phyloP scores from a whole-genome alignment of 2,797 vertebrate species.

The Phalloptychus januarius region DNA sequence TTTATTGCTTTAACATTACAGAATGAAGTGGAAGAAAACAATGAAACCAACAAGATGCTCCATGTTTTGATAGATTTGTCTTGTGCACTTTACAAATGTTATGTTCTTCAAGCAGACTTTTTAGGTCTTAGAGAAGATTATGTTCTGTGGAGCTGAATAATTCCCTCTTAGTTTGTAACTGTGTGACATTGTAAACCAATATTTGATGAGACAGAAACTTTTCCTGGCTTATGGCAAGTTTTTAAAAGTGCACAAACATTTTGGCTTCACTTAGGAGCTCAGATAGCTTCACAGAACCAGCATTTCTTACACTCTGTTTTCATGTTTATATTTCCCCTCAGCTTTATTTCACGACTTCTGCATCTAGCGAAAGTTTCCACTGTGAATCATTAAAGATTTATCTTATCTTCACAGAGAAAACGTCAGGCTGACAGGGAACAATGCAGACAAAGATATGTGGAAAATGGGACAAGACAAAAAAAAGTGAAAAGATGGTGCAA shows the following conservation, averaged over 20 bases:
- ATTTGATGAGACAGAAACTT: slow-evolving; percentile 5
- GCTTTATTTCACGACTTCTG: slow-evolving; percentile 35
- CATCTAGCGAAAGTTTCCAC: slow-evolving; percentile 57
- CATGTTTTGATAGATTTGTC: neutral
- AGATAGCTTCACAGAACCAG: slow-evolving; percentile 40
- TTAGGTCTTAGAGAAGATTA: neutral
- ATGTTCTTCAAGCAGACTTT: neutral
- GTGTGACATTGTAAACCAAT: neutral
- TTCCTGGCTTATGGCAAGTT: slow-evolving; percentile 19
- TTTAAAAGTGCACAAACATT: slow-evolving; percentile 4
- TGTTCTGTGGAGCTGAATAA: neutral
- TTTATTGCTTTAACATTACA: neutral
- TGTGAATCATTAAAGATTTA: slow-evolving; percentile 71
- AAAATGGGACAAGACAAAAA: slow-evolving; percentile 68
- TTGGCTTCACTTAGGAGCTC: slow-evolving; percentile 17
- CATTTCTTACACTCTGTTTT: slow-evolving; percentile 33
- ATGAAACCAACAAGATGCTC: neutral
- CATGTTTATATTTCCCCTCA: slow-evolving; percentile 31
- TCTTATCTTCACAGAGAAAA: slow-evolving; percentile 54
- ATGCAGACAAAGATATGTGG: slow-evolving; percentile 41
- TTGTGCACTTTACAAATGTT: neutral
- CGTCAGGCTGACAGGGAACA: slow-evolving; percentile 58
- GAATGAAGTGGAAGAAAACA: neutral
- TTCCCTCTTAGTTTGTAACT: neutral
- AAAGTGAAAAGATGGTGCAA: slow-evolving; percentile 29